phyloP scores from a whole-genome alignment of 2,888 invertebrate genomes.

The Pasiphila rectangulata region DNA sequence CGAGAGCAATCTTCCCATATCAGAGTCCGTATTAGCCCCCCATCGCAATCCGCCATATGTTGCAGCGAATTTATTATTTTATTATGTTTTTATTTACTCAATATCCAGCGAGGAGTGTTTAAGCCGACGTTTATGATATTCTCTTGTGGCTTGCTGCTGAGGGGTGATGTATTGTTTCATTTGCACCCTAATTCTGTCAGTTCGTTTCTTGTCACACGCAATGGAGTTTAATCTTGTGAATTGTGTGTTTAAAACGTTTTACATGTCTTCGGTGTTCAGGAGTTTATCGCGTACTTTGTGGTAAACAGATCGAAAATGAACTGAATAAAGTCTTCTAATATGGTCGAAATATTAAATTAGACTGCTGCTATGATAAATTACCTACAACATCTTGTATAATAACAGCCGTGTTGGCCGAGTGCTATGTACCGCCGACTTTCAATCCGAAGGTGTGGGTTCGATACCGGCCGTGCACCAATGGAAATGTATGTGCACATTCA shows the following conservation, averaged over 20 bases:
- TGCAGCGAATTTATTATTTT: constrained; percentile 76
- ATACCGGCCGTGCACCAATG: too few relatives aligned
- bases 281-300: too few relatives aligned
- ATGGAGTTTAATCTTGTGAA: constrained; percentile 22
- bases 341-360: too few relatives aligned
- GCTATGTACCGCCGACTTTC: too few relatives aligned
- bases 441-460: too few relatives aligned
- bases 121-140: constrained; percentile 80
- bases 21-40: constrained; percentile 6
- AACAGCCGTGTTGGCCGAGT: too few relatives aligned
- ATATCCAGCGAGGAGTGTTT: constrained; percentile 75
- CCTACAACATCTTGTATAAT: too few relatives aligned
- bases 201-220: constrained; percentile 49
- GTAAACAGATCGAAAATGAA: too few relatives aligned
- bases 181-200: constrained; percentile 66
- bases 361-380: too few relatives aligned
- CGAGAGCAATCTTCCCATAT: constrained; percentile 1
- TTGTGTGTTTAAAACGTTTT: neutral
- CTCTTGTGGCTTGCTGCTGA: constrained; percentile 69
- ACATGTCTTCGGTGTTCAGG: neutral
- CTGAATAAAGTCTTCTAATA: too few relatives aligned
- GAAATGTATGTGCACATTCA: too few relatives aligned
- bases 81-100: constrained; percentile 79
- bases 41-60: constrained; percentile 65
- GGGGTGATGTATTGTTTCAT: constrained; percentile 74